Evolutionary conservation across 2,113 vertebrate genomes (phyloP).

Genomic region (Campylorhamphus procurvoides): DNA sequence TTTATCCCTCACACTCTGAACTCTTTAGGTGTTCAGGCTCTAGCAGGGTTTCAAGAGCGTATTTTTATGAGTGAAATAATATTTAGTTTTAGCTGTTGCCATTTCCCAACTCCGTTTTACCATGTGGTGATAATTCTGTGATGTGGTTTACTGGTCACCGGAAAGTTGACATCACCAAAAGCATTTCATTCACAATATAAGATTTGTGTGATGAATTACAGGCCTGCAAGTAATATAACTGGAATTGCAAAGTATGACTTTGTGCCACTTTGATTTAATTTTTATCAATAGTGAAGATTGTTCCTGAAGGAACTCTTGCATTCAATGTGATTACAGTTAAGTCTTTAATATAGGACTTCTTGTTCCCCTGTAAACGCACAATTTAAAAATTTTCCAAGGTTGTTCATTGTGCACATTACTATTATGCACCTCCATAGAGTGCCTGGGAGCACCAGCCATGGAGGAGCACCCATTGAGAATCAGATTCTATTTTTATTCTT

Average conservation of each 20-base stretch:
- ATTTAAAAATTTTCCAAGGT: not conserved
- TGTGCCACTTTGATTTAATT: not conserved
- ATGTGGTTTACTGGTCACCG: conserved; percentile 71
- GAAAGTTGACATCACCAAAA: conserved; percentile 67
- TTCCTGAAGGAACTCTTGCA: not conserved
- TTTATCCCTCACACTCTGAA: not conserved
- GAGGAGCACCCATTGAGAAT: fast-evolving
- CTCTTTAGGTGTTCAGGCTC: not conserved
- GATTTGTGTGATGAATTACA: conserved; percentile 43
- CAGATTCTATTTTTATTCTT: not conserved
- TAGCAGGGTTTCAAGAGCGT: not conserved
- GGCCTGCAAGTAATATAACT: conserved; percentile 19
- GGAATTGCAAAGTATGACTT: not conserved
- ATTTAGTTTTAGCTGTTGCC: conserved; percentile 42
- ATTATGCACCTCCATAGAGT: fast-evolving
- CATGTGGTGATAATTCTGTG: conserved; percentile 56
- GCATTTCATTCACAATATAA: conserved; percentile 67
- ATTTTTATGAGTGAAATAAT: conserved; percentile 52
- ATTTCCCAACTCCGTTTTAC: conserved; percentile 54
- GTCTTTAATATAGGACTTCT: not conserved
- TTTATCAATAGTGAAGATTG: not conserved
- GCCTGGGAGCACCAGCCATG: not conserved
- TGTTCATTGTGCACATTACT: fast-evolving
- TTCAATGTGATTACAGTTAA: not conserved
- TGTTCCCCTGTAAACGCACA: not conserved